These are phyloP conservation scores for Ptychochromis oligacanthus DNA, from an alignment of 2,113 vertebrate genomes.

Conservation along the genomic window DNA sequence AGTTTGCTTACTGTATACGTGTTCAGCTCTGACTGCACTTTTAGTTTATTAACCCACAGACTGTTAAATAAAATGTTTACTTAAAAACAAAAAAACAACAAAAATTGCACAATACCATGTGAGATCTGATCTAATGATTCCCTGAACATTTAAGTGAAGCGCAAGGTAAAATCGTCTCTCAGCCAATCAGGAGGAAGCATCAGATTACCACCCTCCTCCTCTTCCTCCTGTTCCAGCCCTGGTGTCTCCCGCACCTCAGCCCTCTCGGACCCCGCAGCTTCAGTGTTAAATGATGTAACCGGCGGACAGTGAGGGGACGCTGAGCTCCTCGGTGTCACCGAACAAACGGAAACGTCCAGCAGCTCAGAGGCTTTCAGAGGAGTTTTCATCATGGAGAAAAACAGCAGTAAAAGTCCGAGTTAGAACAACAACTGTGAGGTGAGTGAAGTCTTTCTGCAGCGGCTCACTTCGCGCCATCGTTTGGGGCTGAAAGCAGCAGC, in stretches of 20 bases:
- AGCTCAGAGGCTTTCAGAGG: not conserved
- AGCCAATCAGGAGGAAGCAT: conserved; percentile 14
- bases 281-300: conserved; percentile 36
- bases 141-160: not conserved
- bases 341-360: not conserved
- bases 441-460: not conserved
- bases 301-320: not conserved
- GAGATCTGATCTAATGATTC: not conserved
- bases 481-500: not conserved
- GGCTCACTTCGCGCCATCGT: too few species aligned
- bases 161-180: not conserved
- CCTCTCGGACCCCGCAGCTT: not conserved
- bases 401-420: not conserved
- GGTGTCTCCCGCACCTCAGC: not conserved
- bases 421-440: not conserved
- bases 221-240: not conserved
- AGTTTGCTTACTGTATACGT: not conserved
- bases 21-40: not conserved
- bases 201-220: conserved; percentile 20
- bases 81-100: too few species aligned
- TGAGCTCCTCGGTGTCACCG: conserved; percentile 21
- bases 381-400: not conserved
- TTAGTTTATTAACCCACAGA: not conserved
- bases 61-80: not conserved
- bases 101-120: not conserved